Percentiles rank a stretch among this genome's conserved stretches.
Conservation (phyloP, 2,113 vertebrate species). For the Laticauda colubrina region DNA sequence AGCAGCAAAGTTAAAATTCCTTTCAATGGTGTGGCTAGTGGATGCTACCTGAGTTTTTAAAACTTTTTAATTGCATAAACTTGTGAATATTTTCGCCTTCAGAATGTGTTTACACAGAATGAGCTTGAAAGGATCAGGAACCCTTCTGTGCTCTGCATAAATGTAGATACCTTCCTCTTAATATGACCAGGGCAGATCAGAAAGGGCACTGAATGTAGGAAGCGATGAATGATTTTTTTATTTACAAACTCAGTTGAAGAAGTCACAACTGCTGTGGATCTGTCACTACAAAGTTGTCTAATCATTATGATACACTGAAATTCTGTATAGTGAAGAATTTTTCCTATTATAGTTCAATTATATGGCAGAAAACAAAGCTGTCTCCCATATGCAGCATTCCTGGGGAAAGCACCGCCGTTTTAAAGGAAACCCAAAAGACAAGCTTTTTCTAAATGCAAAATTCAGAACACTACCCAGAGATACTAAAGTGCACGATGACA, state of each 20-base stretch:
- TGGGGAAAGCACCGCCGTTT: no score
- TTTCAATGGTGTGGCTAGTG: not conserved
- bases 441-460: not conserved
- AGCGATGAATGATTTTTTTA: not conserved
- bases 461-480: constrained; percentile 46
- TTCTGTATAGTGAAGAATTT: not conserved
- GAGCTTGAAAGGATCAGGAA: not conserved
- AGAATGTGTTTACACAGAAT: not conserved
- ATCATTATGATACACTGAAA: not conserved
- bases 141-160: not conserved
- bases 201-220: not conserved
- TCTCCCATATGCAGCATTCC: not conserved
- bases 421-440: not conserved
- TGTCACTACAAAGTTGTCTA: not conserved
- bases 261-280: not conserved
- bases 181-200: not conserved
- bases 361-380: not conserved
- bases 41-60: not conserved
- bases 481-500: constrained; percentile 73
- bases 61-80: not conserved
- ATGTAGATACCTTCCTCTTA: not conserved
- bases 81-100: not conserved
- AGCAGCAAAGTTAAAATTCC: not conserved
- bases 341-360: not conserved
- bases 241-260: not conserved